Evolutionary conservation across 2,797 vertebrate genomes (phyloP).

Genomic region (Neostethus bicornis): DNA sequence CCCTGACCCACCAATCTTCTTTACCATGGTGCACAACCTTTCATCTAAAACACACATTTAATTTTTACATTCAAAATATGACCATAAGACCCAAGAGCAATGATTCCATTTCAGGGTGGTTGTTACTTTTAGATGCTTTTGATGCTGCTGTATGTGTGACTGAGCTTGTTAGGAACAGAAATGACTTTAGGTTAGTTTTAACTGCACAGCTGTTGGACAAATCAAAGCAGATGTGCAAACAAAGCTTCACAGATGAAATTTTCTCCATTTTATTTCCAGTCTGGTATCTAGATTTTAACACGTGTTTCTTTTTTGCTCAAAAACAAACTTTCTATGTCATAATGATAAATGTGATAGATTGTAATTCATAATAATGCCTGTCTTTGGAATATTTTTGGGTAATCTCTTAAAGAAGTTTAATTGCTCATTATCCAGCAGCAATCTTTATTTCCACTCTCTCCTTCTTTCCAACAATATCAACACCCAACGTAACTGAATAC

Average conservation of each 20-base stretch:
- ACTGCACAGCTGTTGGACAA: conserved; percentile 30
- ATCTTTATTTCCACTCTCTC: neutral
- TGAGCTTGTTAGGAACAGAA: conserved; percentile 4
- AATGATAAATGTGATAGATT: neutral
- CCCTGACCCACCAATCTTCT: conserved; percentile 19
- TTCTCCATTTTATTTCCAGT: neutral
- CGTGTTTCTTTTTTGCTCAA: neutral
- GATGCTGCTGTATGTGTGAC: neutral
- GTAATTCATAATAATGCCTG: neutral
- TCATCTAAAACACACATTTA: conserved; percentile 18
- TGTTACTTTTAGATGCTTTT: neutral
- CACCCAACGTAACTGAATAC: conserved; percentile 66
- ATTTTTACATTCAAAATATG: neutral
- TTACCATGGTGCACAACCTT: conserved; percentile 29
- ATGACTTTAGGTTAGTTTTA: conserved; percentile 13
- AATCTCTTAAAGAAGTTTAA: no score
- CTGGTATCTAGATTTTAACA: neutral
- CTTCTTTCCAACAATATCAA: neutral
- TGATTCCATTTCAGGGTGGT: conserved; percentile 1
- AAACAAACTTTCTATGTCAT: neutral
- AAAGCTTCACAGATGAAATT: conserved; percentile 4
- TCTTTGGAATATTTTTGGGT: neutral
- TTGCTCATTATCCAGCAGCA: conserved; percentile 17
- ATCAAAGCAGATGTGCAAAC: conserved; percentile 30
- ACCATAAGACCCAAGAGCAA: neutral